Evolutionary conservation across 1,140 invertebrate genomes (phyloP).

Genomic region (Magallana gigas): DNA sequence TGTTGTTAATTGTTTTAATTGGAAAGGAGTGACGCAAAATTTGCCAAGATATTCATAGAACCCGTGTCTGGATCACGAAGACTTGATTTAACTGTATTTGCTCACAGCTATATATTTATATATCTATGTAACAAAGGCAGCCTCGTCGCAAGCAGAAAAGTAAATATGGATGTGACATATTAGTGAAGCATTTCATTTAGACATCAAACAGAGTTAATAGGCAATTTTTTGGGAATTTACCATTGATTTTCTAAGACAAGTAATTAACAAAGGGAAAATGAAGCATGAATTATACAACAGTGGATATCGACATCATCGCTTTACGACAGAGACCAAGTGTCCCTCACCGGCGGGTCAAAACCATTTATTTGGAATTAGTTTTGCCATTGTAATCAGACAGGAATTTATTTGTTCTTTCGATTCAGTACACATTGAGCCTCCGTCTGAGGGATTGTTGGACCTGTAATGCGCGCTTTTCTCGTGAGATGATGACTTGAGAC

Average conservation of each 20-base stretch:
- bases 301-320: neutral
- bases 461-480: neutral
- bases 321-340: neutral
- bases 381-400: neutral
- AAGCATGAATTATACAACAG: constrained; percentile 20
- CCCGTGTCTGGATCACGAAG: too few species aligned
- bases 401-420: constrained; percentile 31
- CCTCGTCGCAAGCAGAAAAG: too few species aligned
- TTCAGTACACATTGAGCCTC: constrained; percentile 5
- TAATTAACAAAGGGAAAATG: constrained; percentile 5
- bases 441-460: neutral
- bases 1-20: too few species aligned
- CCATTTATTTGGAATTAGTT: constrained; percentile 25
- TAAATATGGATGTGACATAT: neutral
- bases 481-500: neutral
- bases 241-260: constrained; percentile 25
- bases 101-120: too few species aligned
- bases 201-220: constrained; percentile 14
- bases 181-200: neutral
- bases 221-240: neutral
- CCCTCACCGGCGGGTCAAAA: neutral
- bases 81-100: too few species aligned
- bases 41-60: too few species aligned
- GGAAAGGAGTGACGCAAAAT: too few species aligned
- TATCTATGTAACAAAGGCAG: too few species aligned